These are phyloP conservation scores for Drosophila rhopaloa DNA, from an alignment of 1,140 invertebrate genomes.

Conservation along the genomic window DNA sequence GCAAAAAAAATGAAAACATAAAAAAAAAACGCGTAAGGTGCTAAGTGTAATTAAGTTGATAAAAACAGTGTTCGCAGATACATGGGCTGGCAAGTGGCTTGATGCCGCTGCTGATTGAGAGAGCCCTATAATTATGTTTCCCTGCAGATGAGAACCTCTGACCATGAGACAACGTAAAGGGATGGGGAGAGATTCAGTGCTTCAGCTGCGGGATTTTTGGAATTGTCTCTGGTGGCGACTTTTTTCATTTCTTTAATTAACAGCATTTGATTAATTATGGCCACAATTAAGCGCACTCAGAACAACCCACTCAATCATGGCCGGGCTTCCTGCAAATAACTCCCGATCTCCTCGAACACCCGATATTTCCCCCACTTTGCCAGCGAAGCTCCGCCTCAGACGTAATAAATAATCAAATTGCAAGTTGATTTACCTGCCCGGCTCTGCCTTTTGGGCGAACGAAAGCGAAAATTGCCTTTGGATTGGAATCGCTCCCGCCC, in stretches of 20 bases:
- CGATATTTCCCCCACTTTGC: background rate
- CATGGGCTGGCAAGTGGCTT: constrained; percentile 29
- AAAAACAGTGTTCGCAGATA: constrained; percentile 64
- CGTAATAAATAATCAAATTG: constrained; percentile 78
- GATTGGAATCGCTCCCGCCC: constrained; percentile 43
- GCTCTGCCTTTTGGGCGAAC: constrained; percentile 59
- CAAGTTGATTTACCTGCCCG: constrained; percentile 64
- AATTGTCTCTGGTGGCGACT: constrained; percentile 9
- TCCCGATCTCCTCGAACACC: background rate
- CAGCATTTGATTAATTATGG: constrained; percentile 73
- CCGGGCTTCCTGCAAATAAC: constrained; percentile 48
- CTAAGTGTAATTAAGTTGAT: constrained; percentile 74
- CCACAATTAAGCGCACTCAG: constrained; percentile 57
- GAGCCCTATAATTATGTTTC: constrained; percentile 40
- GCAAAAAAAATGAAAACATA: background rate
- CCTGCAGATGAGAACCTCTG: constrained; percentile 1
- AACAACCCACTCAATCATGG: constrained; percentile 70
- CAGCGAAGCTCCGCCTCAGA: constrained; percentile 46
- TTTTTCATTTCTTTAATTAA: constrained; percentile 64
- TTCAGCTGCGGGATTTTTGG: constrained; percentile 8
- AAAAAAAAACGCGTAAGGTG: constrained; percentile 46
- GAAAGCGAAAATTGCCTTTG: constrained; percentile 76
- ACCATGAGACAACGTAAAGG: constrained; percentile 12
- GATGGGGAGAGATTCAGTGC: background rate
- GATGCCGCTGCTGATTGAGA: constrained; percentile 36